phyloP scores from a whole-genome alignment of 2,797 vertebrate genomes.

The Amphiprion clarkii region DNA sequence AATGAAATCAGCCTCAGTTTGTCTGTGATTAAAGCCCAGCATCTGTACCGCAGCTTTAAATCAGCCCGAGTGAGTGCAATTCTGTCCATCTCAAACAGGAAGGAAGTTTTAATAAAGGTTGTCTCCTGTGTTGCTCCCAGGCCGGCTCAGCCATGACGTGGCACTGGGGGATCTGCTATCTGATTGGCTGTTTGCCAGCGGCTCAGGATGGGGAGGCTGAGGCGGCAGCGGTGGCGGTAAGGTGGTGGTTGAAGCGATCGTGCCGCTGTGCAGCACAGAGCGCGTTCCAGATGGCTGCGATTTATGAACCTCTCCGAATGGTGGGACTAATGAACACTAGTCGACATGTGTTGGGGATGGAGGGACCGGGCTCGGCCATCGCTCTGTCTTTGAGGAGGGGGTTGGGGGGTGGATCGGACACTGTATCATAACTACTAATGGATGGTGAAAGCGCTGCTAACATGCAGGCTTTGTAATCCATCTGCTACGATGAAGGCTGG shows the following conservation, averaged over 20 bases:
- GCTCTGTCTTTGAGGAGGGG: slow-evolving; percentile 47
- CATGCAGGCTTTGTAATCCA: background rate
- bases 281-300: slow-evolving; percentile 72
- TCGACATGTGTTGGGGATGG: slow-evolving; percentile 68
- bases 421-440: slow-evolving; percentile 31
- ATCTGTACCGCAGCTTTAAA: background rate
- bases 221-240: background rate
- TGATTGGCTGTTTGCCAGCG: slow-evolving; percentile 64
- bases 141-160: slow-evolving; percentile 27
- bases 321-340: slow-evolving; percentile 66
- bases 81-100: background rate
- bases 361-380: slow-evolving; percentile 56
- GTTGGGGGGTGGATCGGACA: slow-evolving; percentile 11
- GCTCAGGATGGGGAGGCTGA: slow-evolving; percentile 2
- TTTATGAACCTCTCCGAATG: slow-evolving; percentile 69
- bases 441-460: slow-evolving; percentile 6
- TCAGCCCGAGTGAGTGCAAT: background rate
- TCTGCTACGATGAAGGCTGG: background rate
- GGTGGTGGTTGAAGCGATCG: background rate
- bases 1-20: slow-evolving; percentile 20
- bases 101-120: slow-evolving; percentile 33
- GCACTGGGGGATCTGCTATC: slow-evolving; percentile 38
- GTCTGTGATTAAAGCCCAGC: slow-evolving; percentile 32
- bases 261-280: slow-evolving; percentile 30
- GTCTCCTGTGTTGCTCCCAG: slow-evolving; percentile 30